Evolutionary conservation across 2,888 invertebrate species (phyloP), one percentile per base, ranked within the genome.

Genomic region (Cataglyphis livida): DNA sequence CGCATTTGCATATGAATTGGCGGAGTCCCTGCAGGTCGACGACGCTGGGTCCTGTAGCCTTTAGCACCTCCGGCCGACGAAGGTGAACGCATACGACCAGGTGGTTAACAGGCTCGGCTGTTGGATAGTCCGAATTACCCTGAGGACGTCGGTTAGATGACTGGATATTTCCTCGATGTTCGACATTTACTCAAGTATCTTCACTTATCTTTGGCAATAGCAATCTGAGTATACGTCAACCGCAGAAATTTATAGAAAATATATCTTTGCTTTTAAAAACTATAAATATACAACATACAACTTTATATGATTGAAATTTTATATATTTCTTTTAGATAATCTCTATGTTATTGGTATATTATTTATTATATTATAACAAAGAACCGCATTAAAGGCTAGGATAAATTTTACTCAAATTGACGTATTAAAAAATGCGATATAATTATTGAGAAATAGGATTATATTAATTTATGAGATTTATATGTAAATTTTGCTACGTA

Each of bases 1-100:
- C 89, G 74, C 92, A 94, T 94, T 94, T 94, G 94, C 94, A 94
- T 94, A 93, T 94, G 94, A 94, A 94, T 94, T 92, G 94, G 88
- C 85, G 91, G 86, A 90, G 84, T 81, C 82, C 64, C 70, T 84
- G 70, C 75, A 85, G 90, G 85, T 88, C 87, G 82, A 65, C 66
- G 59, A 64, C 57, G 48, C 64, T 35, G 79, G 35, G n/a, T 51
- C 51, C 41, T 70, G 51, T 70, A 51, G 66, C 73, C 32, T 78
- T 73, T 66, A 41, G 38, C 87, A 85, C 85, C 89, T 84, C 86
- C 81, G 48, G 82, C 38, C 82, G 59, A 64, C 65, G 76, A 86
- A 85, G 83, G 81, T 81, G 71, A 54, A 70, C 84, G 84, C 84
- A 84, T 87, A 82, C 87, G 89, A 87, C 87, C 88, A 74, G 87